Base-by-base conservation (phyloP, 2,797 vertebrate species). In the Telmatherina bonti region DNA sequence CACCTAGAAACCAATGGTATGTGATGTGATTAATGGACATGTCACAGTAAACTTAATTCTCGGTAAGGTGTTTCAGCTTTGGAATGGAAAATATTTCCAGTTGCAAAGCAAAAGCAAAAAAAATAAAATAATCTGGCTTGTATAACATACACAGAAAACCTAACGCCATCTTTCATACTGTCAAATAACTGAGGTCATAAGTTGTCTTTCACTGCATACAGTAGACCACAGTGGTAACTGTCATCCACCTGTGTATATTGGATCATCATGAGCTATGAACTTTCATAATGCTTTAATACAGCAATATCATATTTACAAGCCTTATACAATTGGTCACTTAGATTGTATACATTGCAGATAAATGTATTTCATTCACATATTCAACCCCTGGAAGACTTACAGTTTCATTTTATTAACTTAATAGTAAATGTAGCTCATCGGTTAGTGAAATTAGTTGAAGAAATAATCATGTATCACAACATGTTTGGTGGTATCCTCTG, bases 21-120 rank as follows among this genome's bases (percentile, higher is more conserved):
- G 71, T 43, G 35, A 22, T 20, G 4, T 72, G 77, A 85, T 81
- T 38, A 9, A 79, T 74, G n/a, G 54, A 59, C 43, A 7, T 62
- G 61, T 58, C 70, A 70, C 55, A 62, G 62, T 54, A 45, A 55
- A 64, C 27, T 58, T 58, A 43, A 64, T 45, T 76, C 31, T 29
- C 72, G 66, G 63, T 62, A 36, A 43, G 45, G 54, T 64, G 69
- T 47, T 47, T 70, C 71, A 18, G 29, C 33, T 67, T 78, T 71
- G 62, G 53, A 36, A 54, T 79, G 72, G 52, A 79, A 79, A n/a
- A 72, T 66, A 35, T 62, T 82, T 72, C 27, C 53, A 76, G 62
- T n/a, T 26, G 54, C 51, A 78, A 64, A 56, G 29, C 31, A 56
- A 57, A 61, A 61, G 35, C 11, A 3, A 35, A 35, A 41, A 12